These are phyloP conservation scores for sheep (Ovis aries) DNA, from an alignment of 2,113 vertebrate species.

Conservation along the genomic window ARS-UI_Ramb_v3.0 NC_056055.1:66968501-66969000, in stretches of 20 bases:
- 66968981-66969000: background rate
- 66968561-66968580: background rate
- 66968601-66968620: background rate
- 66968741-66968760: background rate
- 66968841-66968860: background rate
- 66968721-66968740: background rate
- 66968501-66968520: background rate
- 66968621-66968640: background rate
- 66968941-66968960: background rate
- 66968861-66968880: background rate
- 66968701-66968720: background rate
- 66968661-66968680: background rate
- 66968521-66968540: background rate
- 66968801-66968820: conserved; percentile 8
- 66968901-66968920: background rate
- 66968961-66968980: background rate
- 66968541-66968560: background rate
- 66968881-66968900: background rate
- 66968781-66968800: background rate
- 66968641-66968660: background rate
- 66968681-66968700: background rate
- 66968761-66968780: conserved; percentile 2
- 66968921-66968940: background rate
- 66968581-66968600: background rate
- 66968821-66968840: background rate